These are phyloP conservation scores for Idris sp. DNA, from an alignment of 1,140 invertebrate species.

Conservation along the genomic window DNA sequence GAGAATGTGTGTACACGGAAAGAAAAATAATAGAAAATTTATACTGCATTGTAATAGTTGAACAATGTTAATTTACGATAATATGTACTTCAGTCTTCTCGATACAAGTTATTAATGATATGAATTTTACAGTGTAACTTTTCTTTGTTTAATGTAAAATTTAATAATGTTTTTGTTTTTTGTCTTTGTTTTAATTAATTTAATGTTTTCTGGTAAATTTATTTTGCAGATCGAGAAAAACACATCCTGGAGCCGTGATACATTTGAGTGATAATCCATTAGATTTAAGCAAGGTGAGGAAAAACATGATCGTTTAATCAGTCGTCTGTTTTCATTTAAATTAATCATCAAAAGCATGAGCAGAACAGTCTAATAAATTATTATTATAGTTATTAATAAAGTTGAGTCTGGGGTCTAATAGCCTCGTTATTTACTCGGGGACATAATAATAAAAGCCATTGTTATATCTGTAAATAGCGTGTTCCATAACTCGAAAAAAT, in stretches of 20 bases:
- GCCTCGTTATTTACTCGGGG: constrained; percentile 10
- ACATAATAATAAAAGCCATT: constrained; percentile 11
- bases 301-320: constrained; percentile 1
- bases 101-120: too few species aligned
- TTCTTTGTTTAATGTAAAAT: too few species aligned
- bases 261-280: constrained; percentile 97
- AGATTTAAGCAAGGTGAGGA: constrained; percentile 93
- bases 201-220: background rate
- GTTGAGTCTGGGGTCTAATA: constrained; percentile 11
- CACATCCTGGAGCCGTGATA: constrained; percentile 95
- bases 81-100: too few species aligned
- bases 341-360: constrained; percentile 14
- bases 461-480: constrained; percentile 11
- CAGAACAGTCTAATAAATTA: constrained; percentile 23
- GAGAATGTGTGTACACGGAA: too few species aligned
- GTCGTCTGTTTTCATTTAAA: constrained; percentile 5
- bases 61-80: too few species aligned
- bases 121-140: too few species aligned
- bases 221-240: constrained; percentile 89
- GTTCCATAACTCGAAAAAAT: constrained; percentile 25
- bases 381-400: constrained; percentile 29
- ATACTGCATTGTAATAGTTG: too few species aligned
- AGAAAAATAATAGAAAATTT: too few species aligned
- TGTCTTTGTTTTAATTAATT: too few species aligned
- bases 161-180: too few species aligned